Percentiles rank a stretch among this genome's conserved stretches.
phyloP scores from a whole-genome alignment of 92 coral and sea anemone genomes.

The Scolanthus callimorphus region DNA sequence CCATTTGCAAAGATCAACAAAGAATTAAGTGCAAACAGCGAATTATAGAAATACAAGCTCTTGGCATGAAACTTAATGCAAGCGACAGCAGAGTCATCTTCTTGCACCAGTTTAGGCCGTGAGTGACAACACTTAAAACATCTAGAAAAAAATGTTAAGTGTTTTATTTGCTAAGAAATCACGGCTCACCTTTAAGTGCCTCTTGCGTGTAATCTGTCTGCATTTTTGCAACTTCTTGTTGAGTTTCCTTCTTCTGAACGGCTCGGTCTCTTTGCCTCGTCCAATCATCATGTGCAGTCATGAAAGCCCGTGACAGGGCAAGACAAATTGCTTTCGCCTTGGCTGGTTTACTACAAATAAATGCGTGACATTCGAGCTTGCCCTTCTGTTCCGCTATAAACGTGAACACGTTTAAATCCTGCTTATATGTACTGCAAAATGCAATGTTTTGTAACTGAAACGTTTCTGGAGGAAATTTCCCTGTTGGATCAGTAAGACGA shows the following conservation, averaged over 20 bases:
- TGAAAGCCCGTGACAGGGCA: constrained; percentile 72
- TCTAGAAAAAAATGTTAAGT: no score
- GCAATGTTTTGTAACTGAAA: constrained; percentile 84
- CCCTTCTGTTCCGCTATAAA: constrained; percentile 77
- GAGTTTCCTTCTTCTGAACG: constrained; percentile 39
- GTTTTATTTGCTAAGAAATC: neutral
- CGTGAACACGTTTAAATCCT: constrained; percentile 61
- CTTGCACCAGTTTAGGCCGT: no score
- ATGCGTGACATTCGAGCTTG: constrained; percentile 76
- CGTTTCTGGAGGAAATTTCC: constrained; percentile 39
- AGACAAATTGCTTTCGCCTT: constrained; percentile 63
- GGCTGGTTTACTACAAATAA: constrained; percentile 64
- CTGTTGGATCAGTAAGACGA: constrained; percentile 53
- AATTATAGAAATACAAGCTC: no score
- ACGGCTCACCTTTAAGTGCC: neutral
- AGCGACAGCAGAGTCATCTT: no score
- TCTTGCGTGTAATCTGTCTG: neutral
- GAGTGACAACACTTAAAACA: no score
- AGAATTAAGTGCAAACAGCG: no score
- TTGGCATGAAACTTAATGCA: no score
- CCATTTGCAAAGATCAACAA: no score
- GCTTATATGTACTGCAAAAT: constrained; percentile 65
- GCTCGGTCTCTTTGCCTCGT: constrained; percentile 44
- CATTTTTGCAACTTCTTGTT: neutral
- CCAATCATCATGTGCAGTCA: constrained; percentile 72